phyloP scores from a whole-genome alignment of 2,113 vertebrate species.

The Indicator maculatus region DNA sequence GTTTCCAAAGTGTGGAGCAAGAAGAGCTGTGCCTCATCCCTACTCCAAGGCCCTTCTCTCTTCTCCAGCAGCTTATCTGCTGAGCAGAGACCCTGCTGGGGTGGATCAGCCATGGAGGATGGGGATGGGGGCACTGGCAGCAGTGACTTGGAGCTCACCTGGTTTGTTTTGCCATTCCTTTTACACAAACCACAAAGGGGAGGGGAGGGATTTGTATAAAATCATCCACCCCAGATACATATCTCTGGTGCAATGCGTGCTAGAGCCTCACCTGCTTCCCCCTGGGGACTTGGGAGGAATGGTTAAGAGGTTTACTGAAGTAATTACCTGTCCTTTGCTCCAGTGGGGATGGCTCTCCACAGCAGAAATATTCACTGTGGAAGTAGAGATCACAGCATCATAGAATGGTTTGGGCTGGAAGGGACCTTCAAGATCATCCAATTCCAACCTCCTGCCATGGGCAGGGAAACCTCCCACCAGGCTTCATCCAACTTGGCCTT shows the following conservation, averaged over 20 bases:
- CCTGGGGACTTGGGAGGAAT: neutral
- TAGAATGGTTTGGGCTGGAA: too few species aligned
- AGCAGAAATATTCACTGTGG: fast-evolving
- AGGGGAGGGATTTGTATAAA: slow-evolving; percentile 25
- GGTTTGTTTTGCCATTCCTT: neutral
- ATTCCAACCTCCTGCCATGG: too few species aligned
- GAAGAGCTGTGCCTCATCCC: neutral
- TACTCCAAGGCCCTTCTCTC: neutral
- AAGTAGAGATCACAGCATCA: neutral
- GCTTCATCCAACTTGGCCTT: too few species aligned
- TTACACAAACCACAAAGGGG: neutral
- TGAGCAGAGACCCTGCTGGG: fast-evolving
- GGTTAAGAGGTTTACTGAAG: neutral
- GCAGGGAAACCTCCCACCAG: too few species aligned
- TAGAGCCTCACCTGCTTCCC: slow-evolving; percentile 41
- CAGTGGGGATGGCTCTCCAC: neutral
- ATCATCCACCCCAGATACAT: neutral
- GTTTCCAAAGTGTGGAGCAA: neutral
- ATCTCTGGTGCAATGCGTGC: neutral
- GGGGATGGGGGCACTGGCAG: neutral
- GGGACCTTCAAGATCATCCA: too few species aligned
- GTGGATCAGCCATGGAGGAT: neutral
- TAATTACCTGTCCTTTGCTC: neutral
- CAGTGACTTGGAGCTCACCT: neutral
- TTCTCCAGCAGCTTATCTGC: neutral